Evolutionary conservation across 2,797 vertebrate species (phyloP), one percentile per base, ranked within the genome.

Genomic region (Sebastes hopkinsi): DNA sequence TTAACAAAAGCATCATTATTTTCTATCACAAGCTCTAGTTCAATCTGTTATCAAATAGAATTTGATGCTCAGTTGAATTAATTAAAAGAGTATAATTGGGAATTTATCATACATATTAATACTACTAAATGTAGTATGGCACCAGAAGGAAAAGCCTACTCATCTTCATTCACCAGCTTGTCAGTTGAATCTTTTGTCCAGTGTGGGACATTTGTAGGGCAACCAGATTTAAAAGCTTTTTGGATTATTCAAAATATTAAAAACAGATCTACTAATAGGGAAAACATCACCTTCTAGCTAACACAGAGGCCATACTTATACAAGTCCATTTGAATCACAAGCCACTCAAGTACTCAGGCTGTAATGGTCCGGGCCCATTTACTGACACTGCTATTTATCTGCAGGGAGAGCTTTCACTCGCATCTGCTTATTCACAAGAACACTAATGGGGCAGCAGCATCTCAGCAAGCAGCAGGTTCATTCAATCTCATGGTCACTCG

Each of bases 341-440:
- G 66, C 34, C 67, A 72, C 16, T 46, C 42, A 77, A 79, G 81
- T 62, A 72, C 60, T 77, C 25, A 10, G 68, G 7, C 68, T 69
- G 60, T 75, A 62, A 64, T 11, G 38, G 22, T 36, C n/a, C 30
- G 23, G 83, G 23, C 54, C 77, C 60, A 61, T 84, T 83, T 69
- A 77, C 80, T 77, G 85, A 86, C 81, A 64, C 71, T 54, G 76
- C 61, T 30, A 22, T 80, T 86, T 77, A 77, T 87, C 73, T 82
- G 61, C 70, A 77, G 67, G 59, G 18, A 80, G 67, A 81, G 64
- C 5, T 72, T 76, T 76, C 36, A 27, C 66, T 64, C n/a, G 30
- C 46, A 69, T 64, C 69, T 4, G 29, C 74, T 71, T 75, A 59
- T 27, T 74, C 65, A 75, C 50, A 54, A 73, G 38, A 72, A 62